Conservation (phyloP, 2,113 vertebrate genomes). For the Potamarius usumacintae region DNA sequence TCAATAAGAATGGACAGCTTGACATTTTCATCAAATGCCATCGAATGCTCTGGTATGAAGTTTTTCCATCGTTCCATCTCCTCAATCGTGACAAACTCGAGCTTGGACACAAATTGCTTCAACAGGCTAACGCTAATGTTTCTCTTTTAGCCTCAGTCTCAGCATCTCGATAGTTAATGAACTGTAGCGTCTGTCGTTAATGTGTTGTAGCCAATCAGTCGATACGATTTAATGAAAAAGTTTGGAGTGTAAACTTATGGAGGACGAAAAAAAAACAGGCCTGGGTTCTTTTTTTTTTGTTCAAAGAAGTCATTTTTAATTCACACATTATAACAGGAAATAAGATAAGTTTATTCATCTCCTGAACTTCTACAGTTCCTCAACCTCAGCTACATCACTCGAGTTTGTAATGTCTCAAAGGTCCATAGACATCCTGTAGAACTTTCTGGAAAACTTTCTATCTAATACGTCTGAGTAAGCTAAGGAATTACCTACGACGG, state of each 20-base stretch:
- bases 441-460: not conserved
- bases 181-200: conserved; percentile 1
- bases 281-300: too few relatives aligned
- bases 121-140: not conserved
- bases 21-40: conserved; percentile 58
- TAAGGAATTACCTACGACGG: not conserved
- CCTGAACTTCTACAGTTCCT: not conserved
- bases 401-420: not conserved
- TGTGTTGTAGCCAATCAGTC: not conserved
- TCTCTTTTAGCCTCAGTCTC: not conserved
- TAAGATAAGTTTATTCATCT: not conserved
- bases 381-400: not conserved
- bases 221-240: conserved; percentile 5
- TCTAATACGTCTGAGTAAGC: not conserved
- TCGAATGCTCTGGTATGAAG: conserved; percentile 19
- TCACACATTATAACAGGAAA: not conserved
- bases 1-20: conserved; percentile 50
- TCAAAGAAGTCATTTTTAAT: not conserved
- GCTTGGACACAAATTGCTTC: not conserved
- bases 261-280: not conserved
- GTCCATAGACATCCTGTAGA: not conserved
- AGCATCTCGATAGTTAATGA: conserved; percentile 8
- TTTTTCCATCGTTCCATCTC: conserved; percentile 19
- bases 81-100: conserved; percentile 10
- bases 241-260: not conserved